A percentile compares a stretch with the other conserved stretches of the same genome.
Evolutionary conservation across 2,888 invertebrate species (phyloP).

Genomic region (Cremastobaeus sp.): DNA sequence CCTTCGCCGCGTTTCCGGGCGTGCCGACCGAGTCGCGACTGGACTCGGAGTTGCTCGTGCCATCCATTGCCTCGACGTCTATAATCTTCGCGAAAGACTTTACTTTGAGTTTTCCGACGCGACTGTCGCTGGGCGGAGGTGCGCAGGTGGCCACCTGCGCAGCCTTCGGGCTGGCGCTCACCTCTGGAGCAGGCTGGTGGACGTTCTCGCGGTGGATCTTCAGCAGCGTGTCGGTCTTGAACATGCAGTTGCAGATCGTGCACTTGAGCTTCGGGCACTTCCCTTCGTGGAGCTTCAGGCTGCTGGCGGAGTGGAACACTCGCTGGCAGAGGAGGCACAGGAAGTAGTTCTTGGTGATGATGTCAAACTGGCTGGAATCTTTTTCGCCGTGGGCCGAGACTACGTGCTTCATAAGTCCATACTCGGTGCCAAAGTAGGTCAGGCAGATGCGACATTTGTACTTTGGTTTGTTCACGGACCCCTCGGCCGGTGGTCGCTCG

Average conservation of each 20-base stretch:
- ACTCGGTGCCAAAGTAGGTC: conserved; percentile 10
- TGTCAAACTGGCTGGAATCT: not conserved
- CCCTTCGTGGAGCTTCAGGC: conserved; percentile 23
- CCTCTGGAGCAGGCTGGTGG: conserved; percentile 11
- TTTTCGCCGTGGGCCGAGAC: conserved; percentile 5
- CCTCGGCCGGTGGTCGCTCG: too few species aligned
- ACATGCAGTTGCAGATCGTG: conserved; percentile 14
- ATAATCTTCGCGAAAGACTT: conserved; percentile 53
- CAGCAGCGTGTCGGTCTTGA: conserved; percentile 34
- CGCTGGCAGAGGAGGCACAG: conserved; percentile 38
- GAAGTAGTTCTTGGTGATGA: conserved; percentile 32
- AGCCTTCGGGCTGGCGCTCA: not conserved
- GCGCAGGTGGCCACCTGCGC: not conserved
- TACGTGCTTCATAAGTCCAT: conserved; percentile 35
- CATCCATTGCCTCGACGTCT: not conserved
- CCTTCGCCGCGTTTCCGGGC: not conserved
- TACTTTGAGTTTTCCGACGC: conserved; percentile 49
- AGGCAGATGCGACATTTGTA: conserved; percentile 37
- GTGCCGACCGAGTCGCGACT: conserved; percentile 9
- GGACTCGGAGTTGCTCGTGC: not conserved
- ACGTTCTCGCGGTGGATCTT: conserved; percentile 35
- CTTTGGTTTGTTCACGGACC: too few species aligned
- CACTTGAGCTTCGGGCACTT: conserved; percentile 33
- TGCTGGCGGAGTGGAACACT: conserved; percentile 26
- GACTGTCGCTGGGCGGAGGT: conserved; percentile 2